Evolutionary conservation across 2,797 vertebrate genomes (phyloP).

Genomic region (Paedocypris micromegethes): DNA sequence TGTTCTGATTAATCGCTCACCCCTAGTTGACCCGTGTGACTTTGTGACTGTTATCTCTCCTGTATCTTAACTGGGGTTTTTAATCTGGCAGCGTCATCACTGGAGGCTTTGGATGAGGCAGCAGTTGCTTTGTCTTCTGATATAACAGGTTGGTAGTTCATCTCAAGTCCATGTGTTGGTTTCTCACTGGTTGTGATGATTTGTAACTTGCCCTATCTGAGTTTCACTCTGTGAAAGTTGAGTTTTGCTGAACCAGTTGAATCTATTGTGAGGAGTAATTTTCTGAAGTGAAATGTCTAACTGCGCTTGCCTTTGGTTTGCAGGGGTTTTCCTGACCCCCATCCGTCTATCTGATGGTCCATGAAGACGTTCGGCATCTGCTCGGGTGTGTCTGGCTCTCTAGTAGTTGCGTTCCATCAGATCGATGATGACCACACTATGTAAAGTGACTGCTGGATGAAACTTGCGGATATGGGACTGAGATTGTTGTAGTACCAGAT

Average conservation of each 20-base stretch:
- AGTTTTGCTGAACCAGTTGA: slow-evolving; percentile 64
- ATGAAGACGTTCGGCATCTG: not conserved
- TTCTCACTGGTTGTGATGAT: slow-evolving; percentile 70
- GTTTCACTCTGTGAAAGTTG: slow-evolving; percentile 65
- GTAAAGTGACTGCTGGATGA: slow-evolving; percentile 85
- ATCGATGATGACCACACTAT: slow-evolving; percentile 77
- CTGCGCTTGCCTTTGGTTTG: too few species aligned
- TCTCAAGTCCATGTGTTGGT: accelerated
- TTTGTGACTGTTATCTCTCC: not conserved
- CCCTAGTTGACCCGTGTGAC: too few species aligned
- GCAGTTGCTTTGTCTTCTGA: too few species aligned
- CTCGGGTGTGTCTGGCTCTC: slow-evolving; percentile 34
- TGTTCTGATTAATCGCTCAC: too few species aligned
- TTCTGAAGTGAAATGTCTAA: not conserved
- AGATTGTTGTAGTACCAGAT: slow-evolving; percentile 62
- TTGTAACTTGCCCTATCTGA: slow-evolving; percentile 87
- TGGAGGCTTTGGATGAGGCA: not conserved
- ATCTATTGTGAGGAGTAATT: not conserved
- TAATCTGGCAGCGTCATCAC: too few species aligned
- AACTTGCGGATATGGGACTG: slow-evolving; percentile 98
- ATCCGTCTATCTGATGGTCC: not conserved
- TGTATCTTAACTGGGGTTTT: not conserved
- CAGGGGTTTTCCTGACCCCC: too few species aligned
- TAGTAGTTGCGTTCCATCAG: slow-evolving; percentile 51
- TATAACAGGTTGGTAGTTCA: not conserved